Evolutionary conservation across 2,888 invertebrate species (phyloP), one percentile per base, ranked within the genome.

Genomic region (Zygothrica quintamaculata): DNA sequence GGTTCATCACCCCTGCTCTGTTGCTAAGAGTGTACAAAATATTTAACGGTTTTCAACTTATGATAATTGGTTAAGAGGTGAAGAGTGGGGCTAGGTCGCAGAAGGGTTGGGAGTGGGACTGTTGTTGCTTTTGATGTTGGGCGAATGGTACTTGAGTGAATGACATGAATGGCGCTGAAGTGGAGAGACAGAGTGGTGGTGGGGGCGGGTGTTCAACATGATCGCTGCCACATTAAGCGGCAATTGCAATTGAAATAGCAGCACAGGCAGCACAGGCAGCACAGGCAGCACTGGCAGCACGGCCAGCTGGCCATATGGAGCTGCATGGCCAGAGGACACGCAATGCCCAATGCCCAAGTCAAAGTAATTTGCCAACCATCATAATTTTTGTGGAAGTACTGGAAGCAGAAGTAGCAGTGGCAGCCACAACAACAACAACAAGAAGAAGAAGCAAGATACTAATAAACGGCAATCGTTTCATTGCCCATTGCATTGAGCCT

Each of bases 371-470:
- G 50, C 43, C 55, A 71, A 50, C 64, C 72, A 79, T 84, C 77
- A 79, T 78, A 65, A 78, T 81, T 81, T 50, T 50, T 53, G 60
- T 58, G 52, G 59, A 59, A 65, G 76, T 71, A 65, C n/a, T n/a
- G n/a, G n/a, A n/a, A n/a, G n/a, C n/a, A n/a, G n/a, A n/a, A n/a
- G n/a, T n/a, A n/a, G n/a, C n/a, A n/a, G n/a, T n/a, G n/a, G n/a
- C n/a, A n/a, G n/a, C n/a, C n/a, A n/a, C n/a, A n/a, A n/a, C n/a
- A n/a, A n/a, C n/a, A n/a, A n/a, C n/a, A n/a, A n/a, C n/a, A n/a
- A n/a, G n/a, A 70, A 52, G 48, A 57, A 12, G 61, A 13, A 34
- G 31, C 51, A 61, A 16, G 67, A 61, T 58, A 55, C 72, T 68
- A 81, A 78, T 81, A 72, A 84, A 72, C 78, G 81, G 53, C 56